A percentile compares a stretch with the other conserved stretches of the same genome.
phyloP scores from a whole-genome alignment of 2,797 vertebrate genomes.

The Danio tinwini region DNA sequence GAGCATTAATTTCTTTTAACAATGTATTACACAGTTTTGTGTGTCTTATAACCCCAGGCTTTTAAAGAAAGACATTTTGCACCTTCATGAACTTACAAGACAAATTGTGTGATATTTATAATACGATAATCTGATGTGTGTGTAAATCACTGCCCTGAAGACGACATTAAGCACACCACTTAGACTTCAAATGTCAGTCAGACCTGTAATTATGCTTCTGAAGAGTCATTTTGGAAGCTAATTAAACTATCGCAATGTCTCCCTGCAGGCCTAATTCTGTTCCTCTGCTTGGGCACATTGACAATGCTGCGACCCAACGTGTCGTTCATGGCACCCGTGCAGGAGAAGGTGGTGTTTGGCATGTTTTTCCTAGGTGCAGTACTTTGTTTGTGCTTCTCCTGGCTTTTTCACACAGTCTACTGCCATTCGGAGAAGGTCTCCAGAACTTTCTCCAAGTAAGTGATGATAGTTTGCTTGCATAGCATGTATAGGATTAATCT shows the following conservation, averaged over 20 bases:
- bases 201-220: constrained; percentile 12
- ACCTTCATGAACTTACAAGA: neutral
- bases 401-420: constrained; percentile 99
- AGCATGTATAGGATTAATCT: too few species aligned
- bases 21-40: neutral
- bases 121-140: neutral
- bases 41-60: neutral
- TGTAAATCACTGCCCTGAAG: neutral
- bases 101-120: neutral
- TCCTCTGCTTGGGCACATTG: constrained; percentile 92
- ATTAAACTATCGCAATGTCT: neutral
- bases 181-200: neutral
- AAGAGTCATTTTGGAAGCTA: neutral
- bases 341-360: constrained; percentile 98
- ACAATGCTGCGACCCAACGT: constrained; percentile 97
- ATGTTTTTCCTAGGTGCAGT: constrained; percentile 99
- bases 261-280: constrained; percentile 89
- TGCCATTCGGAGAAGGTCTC: constrained; percentile 99
- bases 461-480: neutral
- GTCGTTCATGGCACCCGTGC: constrained; percentile 98
- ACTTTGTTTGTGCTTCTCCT: constrained; percentile 98
- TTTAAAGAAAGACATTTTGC: neutral
- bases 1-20: neutral
- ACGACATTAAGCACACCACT: neutral
- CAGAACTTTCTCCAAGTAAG: constrained; percentile 98